Percentiles rank a stretch among this genome's conserved stretches.
Evolutionary conservation across 2,797 vertebrate species (phyloP).

Genomic region (Brachymystax lenok): DNA sequence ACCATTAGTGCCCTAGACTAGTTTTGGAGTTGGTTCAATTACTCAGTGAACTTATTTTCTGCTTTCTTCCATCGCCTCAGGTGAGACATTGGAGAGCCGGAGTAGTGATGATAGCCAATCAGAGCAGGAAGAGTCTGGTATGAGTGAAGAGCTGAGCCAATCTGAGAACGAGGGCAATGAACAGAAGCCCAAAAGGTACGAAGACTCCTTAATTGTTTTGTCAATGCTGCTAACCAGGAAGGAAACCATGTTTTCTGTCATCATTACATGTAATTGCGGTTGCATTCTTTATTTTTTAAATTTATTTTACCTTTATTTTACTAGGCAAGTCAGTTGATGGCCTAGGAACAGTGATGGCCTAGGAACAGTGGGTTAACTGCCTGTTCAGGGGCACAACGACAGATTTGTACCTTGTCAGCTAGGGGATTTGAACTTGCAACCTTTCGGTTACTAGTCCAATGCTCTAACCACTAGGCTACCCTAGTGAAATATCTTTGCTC

Average conservation of each 20-base stretch:
- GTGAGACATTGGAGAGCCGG: slow-evolving; percentile 40
- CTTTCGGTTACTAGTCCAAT: too few species aligned
- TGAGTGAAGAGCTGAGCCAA: slow-evolving; percentile 76
- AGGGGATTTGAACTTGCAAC: too few species aligned
- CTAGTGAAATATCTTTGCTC: not conserved
- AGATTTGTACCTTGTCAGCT: too few species aligned
- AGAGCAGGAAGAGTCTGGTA: slow-evolving; percentile 73
- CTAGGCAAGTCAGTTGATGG: too few species aligned
- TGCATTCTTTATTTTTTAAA: too few species aligned
- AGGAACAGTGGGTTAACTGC: too few species aligned
- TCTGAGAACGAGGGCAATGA: slow-evolving; percentile 81
- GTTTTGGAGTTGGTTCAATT: not conserved
- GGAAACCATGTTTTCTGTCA: not conserved
- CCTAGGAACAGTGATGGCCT: too few species aligned
- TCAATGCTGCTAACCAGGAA: not conserved
- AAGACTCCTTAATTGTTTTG: not conserved
- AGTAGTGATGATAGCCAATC: slow-evolving; percentile 69
- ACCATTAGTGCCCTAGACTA: not conserved
- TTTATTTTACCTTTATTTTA: too few species aligned
- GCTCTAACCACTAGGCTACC: too few species aligned
- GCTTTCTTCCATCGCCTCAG: not conserved
- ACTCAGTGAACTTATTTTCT: not conserved
- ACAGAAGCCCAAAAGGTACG: slow-evolving; percentile 49
- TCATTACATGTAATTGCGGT: too few species aligned
- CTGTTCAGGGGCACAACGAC: too few species aligned